Percentiles rank a stretch among this genome's conserved stretches.
phyloP scores from a whole-genome alignment of 2,113 vertebrate species.

The Petromus typicus region DNA sequence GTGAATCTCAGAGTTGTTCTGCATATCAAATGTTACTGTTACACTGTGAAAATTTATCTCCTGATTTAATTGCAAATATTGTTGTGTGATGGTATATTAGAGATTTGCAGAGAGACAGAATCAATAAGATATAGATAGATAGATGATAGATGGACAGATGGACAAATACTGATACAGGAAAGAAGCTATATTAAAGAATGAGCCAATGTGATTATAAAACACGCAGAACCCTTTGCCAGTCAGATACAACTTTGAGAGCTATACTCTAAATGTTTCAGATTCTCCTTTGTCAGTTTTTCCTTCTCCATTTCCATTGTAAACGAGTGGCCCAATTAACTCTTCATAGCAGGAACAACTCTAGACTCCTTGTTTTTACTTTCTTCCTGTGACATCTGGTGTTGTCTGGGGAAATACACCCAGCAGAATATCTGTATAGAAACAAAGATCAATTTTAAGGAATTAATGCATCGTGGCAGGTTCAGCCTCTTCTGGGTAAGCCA shows the following conservation, averaged over 20 bases:
- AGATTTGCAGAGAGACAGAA: background rate
- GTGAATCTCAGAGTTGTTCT: background rate
- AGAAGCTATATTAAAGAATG: background rate
- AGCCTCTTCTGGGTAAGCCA: background rate
- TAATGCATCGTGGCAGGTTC: background rate
- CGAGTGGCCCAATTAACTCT: background rate
- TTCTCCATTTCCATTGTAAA: background rate
- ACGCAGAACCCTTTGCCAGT: background rate
- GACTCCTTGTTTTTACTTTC: background rate
- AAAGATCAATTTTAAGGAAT: constrained; percentile 1
- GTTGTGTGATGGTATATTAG: background rate
- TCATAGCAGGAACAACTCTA: background rate
- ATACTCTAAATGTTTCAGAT: background rate
- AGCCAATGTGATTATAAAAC: background rate
- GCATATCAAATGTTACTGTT: background rate
- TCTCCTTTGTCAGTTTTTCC: background rate
- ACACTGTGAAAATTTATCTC: background rate
- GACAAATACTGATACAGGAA: background rate
- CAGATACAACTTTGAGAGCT: background rate
- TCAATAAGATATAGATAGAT: background rate
- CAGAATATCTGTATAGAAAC: background rate
- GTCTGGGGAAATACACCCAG: too few relatives aligned
- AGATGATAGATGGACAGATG: background rate
- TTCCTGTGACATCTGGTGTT: background rate
- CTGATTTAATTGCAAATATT: background rate